A percentile compares a stretch with the other conserved stretches of the same genome.
Evolutionary conservation across 2,113 vertebrate species (phyloP).

Genomic region (Atlantisia rogersi): DNA sequence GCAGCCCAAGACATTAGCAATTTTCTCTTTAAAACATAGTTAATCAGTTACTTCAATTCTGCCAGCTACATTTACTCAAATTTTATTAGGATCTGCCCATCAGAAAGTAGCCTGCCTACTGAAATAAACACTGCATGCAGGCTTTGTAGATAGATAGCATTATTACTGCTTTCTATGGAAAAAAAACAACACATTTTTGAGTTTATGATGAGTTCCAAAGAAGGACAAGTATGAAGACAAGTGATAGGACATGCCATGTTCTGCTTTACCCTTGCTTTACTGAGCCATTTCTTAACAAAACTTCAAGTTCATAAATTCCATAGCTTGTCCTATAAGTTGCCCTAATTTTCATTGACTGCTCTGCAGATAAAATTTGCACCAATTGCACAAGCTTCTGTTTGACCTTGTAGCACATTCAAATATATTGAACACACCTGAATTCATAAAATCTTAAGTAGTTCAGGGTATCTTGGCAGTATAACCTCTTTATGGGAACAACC

Average conservation of each 20-base stretch:
- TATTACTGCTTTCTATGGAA: not conserved
- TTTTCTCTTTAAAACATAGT: not conserved
- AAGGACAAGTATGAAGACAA: not conserved
- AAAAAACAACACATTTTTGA: not conserved
- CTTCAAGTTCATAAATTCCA: not conserved
- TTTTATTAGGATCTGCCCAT: not conserved
- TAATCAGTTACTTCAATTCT: not conserved
- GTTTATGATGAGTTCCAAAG: not conserved
- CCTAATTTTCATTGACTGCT: not conserved
- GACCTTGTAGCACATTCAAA: not conserved
- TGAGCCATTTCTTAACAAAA: not conserved
- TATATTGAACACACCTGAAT: not conserved
- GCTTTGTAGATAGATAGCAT: not conserved
- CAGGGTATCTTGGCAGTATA: not conserved
- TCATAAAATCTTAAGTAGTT: not conserved
- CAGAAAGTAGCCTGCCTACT: not conserved
- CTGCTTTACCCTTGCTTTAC: not conserved
- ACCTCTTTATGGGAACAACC: not conserved
- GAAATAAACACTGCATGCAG: not conserved
- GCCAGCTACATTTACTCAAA: not conserved
- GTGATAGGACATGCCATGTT: not conserved
- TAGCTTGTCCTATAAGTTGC: not conserved
- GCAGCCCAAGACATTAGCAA: not conserved
- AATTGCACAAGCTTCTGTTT: not conserved
- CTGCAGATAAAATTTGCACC: not conserved